Percentiles rank a stretch among this genome's conserved stretches.
Evolutionary conservation across 2,113 vertebrate species (phyloP).

Genomic region (Austrofundulus limnaeus): DNA sequence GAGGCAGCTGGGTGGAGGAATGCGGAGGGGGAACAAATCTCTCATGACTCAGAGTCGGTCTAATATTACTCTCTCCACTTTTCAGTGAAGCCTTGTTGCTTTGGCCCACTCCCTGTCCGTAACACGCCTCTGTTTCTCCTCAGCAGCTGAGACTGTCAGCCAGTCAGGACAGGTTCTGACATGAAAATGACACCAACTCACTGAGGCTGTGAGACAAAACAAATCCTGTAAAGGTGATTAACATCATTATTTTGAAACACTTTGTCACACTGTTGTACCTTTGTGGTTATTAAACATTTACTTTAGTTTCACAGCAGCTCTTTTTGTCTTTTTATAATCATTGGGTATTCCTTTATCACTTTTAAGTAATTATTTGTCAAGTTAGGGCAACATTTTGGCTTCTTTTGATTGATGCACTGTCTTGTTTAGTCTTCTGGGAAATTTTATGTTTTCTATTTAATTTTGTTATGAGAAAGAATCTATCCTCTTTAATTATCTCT

Average conservation of each 20-base stretch:
- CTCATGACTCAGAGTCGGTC: constrained; percentile 65
- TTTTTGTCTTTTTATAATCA: neutral
- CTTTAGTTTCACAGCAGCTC: neutral
- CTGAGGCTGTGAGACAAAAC: neutral
- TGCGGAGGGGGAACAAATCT: constrained; percentile 26
- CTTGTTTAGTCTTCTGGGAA: neutral
- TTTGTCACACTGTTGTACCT: neutral
- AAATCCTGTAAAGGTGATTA: neutral
- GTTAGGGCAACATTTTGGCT: neutral
- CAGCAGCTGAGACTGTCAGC: neutral
- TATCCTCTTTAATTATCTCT: neutral
- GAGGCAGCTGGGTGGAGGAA: constrained; percentile 72
- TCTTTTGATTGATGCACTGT: neutral
- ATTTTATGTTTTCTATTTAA: neutral
- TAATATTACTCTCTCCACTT: constrained; percentile 45
- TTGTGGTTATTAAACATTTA: neutral
- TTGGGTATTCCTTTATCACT: too few species aligned
- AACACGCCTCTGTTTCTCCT: neutral
- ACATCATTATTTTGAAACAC: neutral
- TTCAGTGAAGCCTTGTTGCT: constrained; percentile 16
- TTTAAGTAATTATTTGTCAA: neutral
- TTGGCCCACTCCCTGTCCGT: constrained; percentile 6
- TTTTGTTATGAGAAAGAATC: neutral
- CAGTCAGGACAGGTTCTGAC: neutral
- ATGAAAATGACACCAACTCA: neutral